A percentile compares a stretch with the other conserved stretches of the same genome.
These are phyloP conservation scores for Ciconia maguari DNA, from an alignment of 2,113 vertebrate genomes.

Conservation along the genomic window DNA sequence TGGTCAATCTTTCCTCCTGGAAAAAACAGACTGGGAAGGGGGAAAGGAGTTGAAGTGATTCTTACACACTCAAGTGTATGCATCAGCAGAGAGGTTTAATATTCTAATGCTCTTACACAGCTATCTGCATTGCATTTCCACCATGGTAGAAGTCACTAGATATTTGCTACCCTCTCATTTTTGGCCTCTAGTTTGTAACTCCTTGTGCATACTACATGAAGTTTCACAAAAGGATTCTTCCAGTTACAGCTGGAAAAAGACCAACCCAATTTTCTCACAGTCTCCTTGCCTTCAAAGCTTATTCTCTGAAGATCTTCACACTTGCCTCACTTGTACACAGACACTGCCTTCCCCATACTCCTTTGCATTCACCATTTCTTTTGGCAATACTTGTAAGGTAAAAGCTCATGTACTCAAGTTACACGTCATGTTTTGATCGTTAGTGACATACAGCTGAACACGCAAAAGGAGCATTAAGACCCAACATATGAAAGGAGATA, in stretches of 20 bases:
- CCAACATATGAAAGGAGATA: background rate
- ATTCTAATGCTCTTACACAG: background rate
- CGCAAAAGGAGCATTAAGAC: background rate
- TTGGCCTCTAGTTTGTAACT: background rate
- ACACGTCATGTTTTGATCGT: rapidly evolving
- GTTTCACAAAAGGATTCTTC: background rate
- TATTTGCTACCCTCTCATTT: background rate
- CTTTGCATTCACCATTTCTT: background rate
- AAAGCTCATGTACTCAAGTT: background rate
- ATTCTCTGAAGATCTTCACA: background rate
- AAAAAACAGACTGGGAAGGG: background rate
- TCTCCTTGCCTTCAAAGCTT: background rate
- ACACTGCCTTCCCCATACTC: background rate
- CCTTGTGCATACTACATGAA: background rate
- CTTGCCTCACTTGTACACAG: background rate
- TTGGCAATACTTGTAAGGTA: background rate
- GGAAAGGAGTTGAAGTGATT: background rate
- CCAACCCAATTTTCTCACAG: background rate
- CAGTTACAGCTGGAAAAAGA: background rate
- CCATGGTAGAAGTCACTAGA: rapidly evolving
- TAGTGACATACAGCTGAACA: rapidly evolving
- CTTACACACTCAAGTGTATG: background rate
- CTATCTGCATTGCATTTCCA: background rate
- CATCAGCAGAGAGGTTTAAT: background rate
- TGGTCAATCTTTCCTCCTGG: background rate